Conservation (phyloP, 2,113 vertebrate species). For the Pseudolaguvia tuberculata region DNA sequence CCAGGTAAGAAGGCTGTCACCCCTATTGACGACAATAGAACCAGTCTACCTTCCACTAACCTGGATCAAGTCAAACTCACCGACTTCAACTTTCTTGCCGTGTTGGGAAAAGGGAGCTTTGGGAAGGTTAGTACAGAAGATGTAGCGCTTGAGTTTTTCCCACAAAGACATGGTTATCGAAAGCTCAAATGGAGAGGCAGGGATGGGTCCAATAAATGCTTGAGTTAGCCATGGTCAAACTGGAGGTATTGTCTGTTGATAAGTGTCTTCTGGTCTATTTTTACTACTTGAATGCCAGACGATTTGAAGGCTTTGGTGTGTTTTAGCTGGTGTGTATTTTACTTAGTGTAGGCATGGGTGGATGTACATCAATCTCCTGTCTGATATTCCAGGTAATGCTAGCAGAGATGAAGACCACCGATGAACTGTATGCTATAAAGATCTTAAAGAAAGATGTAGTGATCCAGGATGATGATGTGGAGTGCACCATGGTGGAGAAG, state of each 20-base stretch:
- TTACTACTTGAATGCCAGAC: background rate
- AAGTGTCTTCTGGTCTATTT: background rate
- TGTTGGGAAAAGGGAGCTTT: conserved; percentile 94
- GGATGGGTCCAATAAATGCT: background rate
- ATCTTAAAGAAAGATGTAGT: conserved; percentile 96
- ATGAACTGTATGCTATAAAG: conserved; percentile 87
- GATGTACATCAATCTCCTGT: no score
- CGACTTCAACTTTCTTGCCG: conserved; percentile 91
- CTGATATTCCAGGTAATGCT: conserved; percentile 80
- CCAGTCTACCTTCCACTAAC: conserved; percentile 72
- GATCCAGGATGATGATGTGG: conserved; percentile 95
- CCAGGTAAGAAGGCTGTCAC: conserved; percentile 84
- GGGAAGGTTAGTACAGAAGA: conserved; percentile 77
- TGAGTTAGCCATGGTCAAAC: background rate
- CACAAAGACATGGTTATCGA: background rate
- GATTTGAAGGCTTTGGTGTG: no score
- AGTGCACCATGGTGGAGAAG: conserved; percentile 96
- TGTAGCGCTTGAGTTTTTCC: background rate
- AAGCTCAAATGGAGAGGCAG: background rate
- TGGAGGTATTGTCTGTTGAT: background rate
- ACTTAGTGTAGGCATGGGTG: no score
- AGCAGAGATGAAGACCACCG: conserved; percentile 81
- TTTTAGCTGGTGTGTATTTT: background rate
- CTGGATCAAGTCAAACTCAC: conserved; percentile 84
- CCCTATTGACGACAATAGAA: conserved; percentile 72